A percentile compares a stretch with the other conserved stretches of the same genome.
Evolutionary conservation across 2,113 vertebrate species (phyloP).

Genomic region (Campylorhamphus procurvoides): DNA sequence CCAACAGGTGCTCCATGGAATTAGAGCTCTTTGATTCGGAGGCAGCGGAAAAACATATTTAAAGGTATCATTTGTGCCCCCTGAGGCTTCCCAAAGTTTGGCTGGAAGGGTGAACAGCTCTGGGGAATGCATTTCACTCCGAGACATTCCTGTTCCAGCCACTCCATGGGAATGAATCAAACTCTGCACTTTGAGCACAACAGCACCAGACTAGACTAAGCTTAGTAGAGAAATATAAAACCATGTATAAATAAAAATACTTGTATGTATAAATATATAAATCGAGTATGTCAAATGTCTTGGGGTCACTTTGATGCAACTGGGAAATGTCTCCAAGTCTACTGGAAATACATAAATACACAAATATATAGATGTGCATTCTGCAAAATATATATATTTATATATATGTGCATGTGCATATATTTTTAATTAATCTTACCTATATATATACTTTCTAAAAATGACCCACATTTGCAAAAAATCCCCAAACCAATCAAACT

Average conservation of each 20-base stretch:
- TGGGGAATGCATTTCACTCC: not conserved
- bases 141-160: not conserved
- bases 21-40: not conserved
- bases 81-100: not conserved
- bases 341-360: not conserved
- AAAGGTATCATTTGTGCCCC: not conserved
- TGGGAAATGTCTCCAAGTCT: not conserved
- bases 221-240: not conserved
- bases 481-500: not conserved
- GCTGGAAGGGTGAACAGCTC: not conserved
- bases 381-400: not conserved
- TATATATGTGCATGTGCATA: accelerated
- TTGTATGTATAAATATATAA: not conserved
- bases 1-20: not conserved
- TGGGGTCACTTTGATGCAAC: not conserved
- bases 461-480: not conserved
- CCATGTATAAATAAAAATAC: not conserved
- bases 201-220: not conserved
- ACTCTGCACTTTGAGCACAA: not conserved
- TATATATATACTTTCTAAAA: not conserved
- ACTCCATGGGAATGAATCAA: not conserved
- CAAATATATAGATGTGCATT: not conserved
- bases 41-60: not conserved
- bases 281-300: not conserved
- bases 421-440: not conserved